Evolutionary conservation across 1,140 invertebrate genomes (phyloP).

Genomic region (Zaprionus kolodkinae): DNA sequence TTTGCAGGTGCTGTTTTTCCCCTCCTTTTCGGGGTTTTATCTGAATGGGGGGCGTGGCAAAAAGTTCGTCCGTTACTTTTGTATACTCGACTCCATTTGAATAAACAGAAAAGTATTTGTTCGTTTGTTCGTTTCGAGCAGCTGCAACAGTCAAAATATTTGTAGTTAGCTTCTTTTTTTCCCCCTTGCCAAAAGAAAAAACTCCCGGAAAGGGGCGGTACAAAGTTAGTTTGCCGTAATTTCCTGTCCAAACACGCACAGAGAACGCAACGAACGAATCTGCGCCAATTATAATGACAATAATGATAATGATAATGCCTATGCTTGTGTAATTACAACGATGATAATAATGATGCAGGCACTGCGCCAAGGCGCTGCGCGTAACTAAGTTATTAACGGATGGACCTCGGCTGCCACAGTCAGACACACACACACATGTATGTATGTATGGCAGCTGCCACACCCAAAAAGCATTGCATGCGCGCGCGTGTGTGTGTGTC

Average conservation of each 20-base stretch:
- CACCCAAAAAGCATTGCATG: constrained; percentile 12
- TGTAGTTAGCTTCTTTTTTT: constrained; percentile 44
- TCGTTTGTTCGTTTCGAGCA: constrained; percentile 15
- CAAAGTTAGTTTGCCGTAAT: constrained; percentile 42
- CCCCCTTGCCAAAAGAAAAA: too few relatives aligned
- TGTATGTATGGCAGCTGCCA: constrained; percentile 15
- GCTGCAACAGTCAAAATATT: constrained; percentile 44
- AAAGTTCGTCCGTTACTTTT: constrained; percentile 16
- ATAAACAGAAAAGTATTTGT: constrained; percentile 34
- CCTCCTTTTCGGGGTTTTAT: background rate
- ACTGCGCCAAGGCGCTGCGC: constrained; percentile 55
- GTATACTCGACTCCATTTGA: constrained; percentile 41
- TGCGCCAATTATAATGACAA: constrained; percentile 66
- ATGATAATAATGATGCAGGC: constrained; percentile 41
- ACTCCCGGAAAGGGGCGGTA: background rate
- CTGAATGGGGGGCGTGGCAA: too few relatives aligned
- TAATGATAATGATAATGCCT: constrained; percentile 34
- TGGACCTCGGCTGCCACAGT: constrained; percentile 31
- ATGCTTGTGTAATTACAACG: constrained; percentile 36
- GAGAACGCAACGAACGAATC: background rate
- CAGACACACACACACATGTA: constrained; percentile 9
- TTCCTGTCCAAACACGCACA: constrained; percentile 54
- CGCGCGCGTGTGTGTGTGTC: constrained; percentile 9
- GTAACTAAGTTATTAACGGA: constrained; percentile 75
- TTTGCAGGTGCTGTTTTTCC: background rate